Conservation (phyloP, 2,888 invertebrate genomes). For the Apoda limacodes region DNA sequence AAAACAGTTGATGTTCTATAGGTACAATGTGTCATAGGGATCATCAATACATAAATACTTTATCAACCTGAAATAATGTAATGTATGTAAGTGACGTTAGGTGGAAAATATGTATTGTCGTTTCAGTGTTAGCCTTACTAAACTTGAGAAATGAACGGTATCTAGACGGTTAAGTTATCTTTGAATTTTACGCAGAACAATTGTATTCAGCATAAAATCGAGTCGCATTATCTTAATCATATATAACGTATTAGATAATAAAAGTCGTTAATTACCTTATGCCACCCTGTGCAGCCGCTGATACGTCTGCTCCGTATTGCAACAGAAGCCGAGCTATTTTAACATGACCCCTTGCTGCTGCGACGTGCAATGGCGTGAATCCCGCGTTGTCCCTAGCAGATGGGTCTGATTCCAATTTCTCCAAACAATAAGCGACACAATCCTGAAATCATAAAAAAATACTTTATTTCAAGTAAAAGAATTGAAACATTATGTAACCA, state of each 20-base stretch:
- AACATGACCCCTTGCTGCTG: constrained; percentile 88
- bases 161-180: too few relatives aligned
- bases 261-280: constrained; percentile 71
- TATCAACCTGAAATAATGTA: too few relatives aligned
- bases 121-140: too few relatives aligned
- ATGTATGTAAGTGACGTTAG: too few relatives aligned
- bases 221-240: too few relatives aligned
- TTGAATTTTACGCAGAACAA: too few relatives aligned
- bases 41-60: too few relatives aligned
- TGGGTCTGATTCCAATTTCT: constrained; percentile 84
- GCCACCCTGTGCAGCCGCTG: constrained; percentile 92
- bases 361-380: constrained; percentile 93
- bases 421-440: constrained; percentile 90
- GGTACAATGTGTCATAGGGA: too few relatives aligned
- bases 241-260: not conserved
- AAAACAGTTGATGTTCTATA: too few relatives aligned
- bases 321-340: constrained; percentile 87
- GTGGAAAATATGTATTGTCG: too few relatives aligned
- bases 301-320: constrained; percentile 91
- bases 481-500: constrained; percentile 7
- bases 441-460: constrained; percentile 67
- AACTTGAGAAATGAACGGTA: too few relatives aligned
- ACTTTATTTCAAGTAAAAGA: constrained; percentile 2
- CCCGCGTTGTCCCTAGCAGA: constrained; percentile 94
- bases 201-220: too few relatives aligned